Evolutionary conservation across 2,888 invertebrate species (phyloP).

Genomic region (Eilema caniola): DNA sequence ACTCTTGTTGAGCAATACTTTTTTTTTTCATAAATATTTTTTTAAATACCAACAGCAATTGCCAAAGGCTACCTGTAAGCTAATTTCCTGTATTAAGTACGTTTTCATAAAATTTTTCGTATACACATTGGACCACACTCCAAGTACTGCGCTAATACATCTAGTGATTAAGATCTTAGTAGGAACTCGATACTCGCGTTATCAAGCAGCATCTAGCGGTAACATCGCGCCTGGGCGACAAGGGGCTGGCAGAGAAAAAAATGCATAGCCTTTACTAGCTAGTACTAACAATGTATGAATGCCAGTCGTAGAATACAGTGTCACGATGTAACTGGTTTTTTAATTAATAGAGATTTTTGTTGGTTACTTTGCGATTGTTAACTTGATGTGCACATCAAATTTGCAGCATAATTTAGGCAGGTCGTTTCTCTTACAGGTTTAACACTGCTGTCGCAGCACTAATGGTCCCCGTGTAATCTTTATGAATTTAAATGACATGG

Average conservation of each 20-base stretch:
- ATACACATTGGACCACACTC: conserved; percentile 45
- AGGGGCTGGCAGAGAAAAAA: conserved; percentile 37
- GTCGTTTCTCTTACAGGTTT: too few relatives aligned
- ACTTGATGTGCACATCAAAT: background rate
- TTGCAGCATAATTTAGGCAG: background rate
- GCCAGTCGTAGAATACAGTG: background rate
- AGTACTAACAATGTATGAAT: background rate
- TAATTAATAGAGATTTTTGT: background rate
- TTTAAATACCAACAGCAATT: too few relatives aligned
- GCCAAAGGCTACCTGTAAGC: background rate
- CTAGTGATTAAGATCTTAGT: conserved; percentile 69
- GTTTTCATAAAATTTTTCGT: background rate
- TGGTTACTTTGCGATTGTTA: background rate
- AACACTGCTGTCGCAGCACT: too few relatives aligned
- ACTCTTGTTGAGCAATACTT: too few relatives aligned
- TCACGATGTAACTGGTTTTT: background rate
- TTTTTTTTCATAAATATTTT: too few relatives aligned
- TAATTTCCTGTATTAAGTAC: too few relatives aligned
- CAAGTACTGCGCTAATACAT: conserved; percentile 62
- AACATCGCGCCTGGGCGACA: conserved; percentile 62
- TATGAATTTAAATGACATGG: too few relatives aligned
- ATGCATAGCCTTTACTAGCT: conserved; percentile 30
- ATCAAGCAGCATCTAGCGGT: conserved; percentile 63
- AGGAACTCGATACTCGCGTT: conserved; percentile 66
- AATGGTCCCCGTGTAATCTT: too few relatives aligned